phyloP scores from a whole-genome alignment of 92 coral and sea anemone genomes.

The Phymanthus crucifer region DNA sequence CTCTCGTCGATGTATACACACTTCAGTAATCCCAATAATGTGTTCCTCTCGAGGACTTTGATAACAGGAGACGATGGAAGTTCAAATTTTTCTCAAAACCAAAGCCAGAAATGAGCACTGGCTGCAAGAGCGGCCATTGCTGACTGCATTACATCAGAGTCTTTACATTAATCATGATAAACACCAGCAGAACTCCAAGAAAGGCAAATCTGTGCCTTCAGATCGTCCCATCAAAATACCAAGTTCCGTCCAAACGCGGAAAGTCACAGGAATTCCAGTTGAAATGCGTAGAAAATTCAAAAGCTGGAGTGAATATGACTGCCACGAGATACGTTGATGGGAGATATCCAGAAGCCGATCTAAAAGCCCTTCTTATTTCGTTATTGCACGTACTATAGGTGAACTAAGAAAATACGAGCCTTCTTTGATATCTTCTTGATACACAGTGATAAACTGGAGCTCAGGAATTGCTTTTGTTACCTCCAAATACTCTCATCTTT shows the following conservation, averaged over 20 bases:
- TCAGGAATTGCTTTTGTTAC: slow-evolving; percentile 44
- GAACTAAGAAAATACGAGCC: slow-evolving; percentile 5
- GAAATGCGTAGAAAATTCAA: slow-evolving; percentile 57
- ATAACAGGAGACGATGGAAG: slow-evolving; percentile 34
- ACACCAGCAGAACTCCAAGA: slow-evolving; percentile 84
- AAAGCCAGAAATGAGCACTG: slow-evolving; percentile 73
- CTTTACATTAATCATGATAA: slow-evolving; percentile 63
- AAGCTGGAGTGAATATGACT: slow-evolving; percentile 60
- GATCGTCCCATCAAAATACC: slow-evolving; percentile 63
- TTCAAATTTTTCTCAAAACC: slow-evolving; percentile 65
- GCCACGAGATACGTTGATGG: slow-evolving; percentile 58
- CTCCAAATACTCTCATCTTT: slow-evolving; percentile 72
- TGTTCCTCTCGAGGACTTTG: slow-evolving; percentile 44
- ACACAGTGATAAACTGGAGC: slow-evolving; percentile 14
- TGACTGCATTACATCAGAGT: slow-evolving; percentile 91
- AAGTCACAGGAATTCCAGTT: slow-evolving; percentile 38
- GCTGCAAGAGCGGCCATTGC: slow-evolving; percentile 84
- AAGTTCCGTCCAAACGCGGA: slow-evolving; percentile 44
- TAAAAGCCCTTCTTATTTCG: slow-evolving; percentile 58
- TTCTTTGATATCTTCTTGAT: slow-evolving; percentile 17
- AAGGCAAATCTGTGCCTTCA: slow-evolving; percentile 65
- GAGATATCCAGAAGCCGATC: slow-evolving; percentile 32
- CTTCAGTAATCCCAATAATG: slow-evolving; percentile 42
- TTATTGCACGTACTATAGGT: slow-evolving; percentile 36
- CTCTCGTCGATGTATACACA: slow-evolving; percentile 43